Conservation (phyloP, 2,888 invertebrate species). For the Carabus problematicus region DNA sequence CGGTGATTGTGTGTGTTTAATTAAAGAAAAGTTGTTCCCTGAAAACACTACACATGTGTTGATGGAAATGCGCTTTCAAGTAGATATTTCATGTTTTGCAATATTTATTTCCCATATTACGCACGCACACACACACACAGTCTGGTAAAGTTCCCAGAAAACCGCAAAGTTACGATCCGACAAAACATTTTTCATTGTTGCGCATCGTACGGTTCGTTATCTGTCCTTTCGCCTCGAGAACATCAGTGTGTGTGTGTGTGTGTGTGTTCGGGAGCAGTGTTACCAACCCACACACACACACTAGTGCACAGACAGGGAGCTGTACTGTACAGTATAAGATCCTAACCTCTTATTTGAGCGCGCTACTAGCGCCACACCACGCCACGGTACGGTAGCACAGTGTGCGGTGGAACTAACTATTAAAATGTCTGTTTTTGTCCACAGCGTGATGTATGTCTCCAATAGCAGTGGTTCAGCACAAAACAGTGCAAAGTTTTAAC, state of each 20-base stretch:
- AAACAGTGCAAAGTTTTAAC: constrained; percentile 58
- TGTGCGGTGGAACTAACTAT: constrained; percentile 27
- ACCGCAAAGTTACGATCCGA: constrained; percentile 34
- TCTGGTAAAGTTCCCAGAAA: constrained; percentile 27
- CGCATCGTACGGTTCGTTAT: constrained; percentile 27
- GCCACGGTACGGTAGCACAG: background rate
- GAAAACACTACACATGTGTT: background rate
- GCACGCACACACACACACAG: constrained; percentile 37
- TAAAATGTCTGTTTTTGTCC: constrained; percentile 59
- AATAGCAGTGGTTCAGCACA: constrained; percentile 55
- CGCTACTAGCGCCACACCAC: background rate
- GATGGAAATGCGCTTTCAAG: constrained; percentile 5
- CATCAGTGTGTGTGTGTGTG: background rate
- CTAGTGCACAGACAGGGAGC: too few species aligned
- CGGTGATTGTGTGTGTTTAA: too few species aligned
- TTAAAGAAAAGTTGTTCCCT: too few species aligned
- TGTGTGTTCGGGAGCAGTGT: background rate
- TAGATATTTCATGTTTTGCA: constrained; percentile 32
- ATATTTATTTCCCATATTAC: constrained; percentile 41
- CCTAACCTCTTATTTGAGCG: constrained; percentile 32
- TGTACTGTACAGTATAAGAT: background rate
- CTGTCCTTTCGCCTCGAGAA: constrained; percentile 1
- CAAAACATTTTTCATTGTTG: constrained; percentile 36
- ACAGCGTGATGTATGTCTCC: constrained; percentile 58
- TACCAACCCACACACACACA: too few species aligned